A percentile compares a stretch with the other conserved stretches of the same genome.
These are phyloP conservation scores for Pseudomyrmex dendroicus DNA, from an alignment of 1,140 invertebrate genomes.

Conservation along the genomic window DNA sequence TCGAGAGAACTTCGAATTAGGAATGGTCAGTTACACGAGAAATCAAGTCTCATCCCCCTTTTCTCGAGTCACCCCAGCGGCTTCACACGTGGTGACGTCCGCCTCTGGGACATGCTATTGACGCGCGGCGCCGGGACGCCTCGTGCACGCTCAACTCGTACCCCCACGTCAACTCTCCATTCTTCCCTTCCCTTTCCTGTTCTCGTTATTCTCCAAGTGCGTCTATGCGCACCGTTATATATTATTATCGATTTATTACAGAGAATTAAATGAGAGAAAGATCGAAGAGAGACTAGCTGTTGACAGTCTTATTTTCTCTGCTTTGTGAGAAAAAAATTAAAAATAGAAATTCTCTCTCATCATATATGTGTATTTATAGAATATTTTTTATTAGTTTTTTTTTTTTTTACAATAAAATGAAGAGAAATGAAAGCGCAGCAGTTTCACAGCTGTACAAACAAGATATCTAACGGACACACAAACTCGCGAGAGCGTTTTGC, in stretches of 20 bases:
- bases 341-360: too few relatives aligned
- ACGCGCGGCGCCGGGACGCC: conserved; percentile 71
- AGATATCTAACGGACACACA: too few relatives aligned
- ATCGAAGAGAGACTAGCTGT: background rate
- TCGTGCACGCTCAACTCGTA: conserved; percentile 61
- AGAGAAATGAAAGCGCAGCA: too few relatives aligned
- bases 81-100: conserved; percentile 63
- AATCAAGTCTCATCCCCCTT: conserved; percentile 42
- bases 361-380: too few relatives aligned
- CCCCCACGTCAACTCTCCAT: conserved; percentile 38
- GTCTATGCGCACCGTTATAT: background rate
- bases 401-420: too few relatives aligned
- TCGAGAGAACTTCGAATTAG: conserved; percentile 70
- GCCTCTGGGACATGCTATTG: conserved; percentile 70
- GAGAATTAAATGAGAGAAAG: conserved; percentile 25
- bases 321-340: background rate
- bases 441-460: too few relatives aligned
- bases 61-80: conserved; percentile 29
- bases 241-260: conserved; percentile 24
- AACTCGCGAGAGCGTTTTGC: background rate
- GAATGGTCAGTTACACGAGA: conserved; percentile 78
- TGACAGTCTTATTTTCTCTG: background rate
- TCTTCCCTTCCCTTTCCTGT: background rate
- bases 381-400: too few relatives aligned
- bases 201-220: conserved; percentile 11